Conservation (phyloP, 2,888 invertebrate species). For the Pseudococcus longispinus region DNA sequence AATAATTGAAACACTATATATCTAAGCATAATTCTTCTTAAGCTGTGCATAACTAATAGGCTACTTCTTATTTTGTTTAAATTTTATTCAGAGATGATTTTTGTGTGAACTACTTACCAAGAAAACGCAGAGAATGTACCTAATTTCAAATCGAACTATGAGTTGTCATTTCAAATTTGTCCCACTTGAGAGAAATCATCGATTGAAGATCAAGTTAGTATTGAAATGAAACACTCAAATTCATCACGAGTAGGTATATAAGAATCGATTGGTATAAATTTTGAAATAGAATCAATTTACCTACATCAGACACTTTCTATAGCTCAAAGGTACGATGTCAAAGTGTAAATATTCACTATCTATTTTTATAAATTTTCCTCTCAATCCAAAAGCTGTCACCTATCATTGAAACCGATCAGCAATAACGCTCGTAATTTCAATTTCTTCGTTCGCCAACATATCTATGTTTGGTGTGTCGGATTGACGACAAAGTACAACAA, state of each 20-base stretch:
- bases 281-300: background rate
- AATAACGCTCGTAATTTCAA: background rate
- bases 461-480: constrained; percentile 43
- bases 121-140: too few species aligned
- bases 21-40: too few species aligned
- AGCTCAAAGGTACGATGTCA: background rate
- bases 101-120: too few species aligned
- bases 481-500: constrained; percentile 29
- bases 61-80: too few species aligned
- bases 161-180: background rate
- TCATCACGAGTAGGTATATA: background rate
- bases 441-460: constrained; percentile 3
- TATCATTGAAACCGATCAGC: constrained; percentile 8
- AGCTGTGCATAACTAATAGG: too few species aligned
- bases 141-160: too few species aligned
- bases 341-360: background rate
- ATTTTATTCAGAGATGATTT: too few species aligned
- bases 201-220: background rate
- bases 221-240: background rate
- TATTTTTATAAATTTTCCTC: background rate
- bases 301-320: background rate
- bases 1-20: too few species aligned
- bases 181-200: background rate
- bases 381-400: background rate
- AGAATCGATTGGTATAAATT: background rate